Evolutionary conservation across 30 jellyfish, hydroid and myxozoan genomes (phyloP).

Genomic region (Aurelia coerulea): DNA sequence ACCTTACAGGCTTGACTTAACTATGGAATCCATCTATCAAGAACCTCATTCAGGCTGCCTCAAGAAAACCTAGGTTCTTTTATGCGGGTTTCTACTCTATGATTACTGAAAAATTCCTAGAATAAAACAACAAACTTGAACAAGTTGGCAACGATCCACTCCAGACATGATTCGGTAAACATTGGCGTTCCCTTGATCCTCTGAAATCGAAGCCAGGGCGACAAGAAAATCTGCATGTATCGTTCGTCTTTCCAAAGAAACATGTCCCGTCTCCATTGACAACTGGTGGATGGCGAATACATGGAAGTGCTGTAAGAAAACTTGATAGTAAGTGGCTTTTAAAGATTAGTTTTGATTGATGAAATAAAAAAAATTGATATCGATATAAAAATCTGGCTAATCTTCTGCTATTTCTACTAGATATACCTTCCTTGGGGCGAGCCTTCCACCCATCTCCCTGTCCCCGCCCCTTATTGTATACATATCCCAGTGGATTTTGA

Average conservation of each 20-base stretch:
- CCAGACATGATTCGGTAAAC: slow-evolving; percentile 78
- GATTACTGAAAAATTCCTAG: neutral
- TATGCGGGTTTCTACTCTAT: too few relatives aligned
- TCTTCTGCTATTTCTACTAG: too few relatives aligned
- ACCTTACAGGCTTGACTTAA: too few relatives aligned
- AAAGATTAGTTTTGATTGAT: neutral
- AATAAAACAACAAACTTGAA: slow-evolving; percentile 29
- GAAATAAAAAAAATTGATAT: neutral
- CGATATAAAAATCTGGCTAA: neutral
- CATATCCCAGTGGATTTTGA: too few relatives aligned
- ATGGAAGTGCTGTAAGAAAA: slow-evolving; percentile 51
- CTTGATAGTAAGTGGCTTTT: neutral
- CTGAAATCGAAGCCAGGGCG: slow-evolving; percentile 56
- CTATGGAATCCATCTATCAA: too few relatives aligned
- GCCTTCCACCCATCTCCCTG: too few relatives aligned
- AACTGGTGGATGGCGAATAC: slow-evolving; percentile 71
- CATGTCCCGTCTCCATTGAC: slow-evolving; percentile 75
- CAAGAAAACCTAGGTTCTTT: too few relatives aligned
- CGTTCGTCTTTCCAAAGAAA: slow-evolving; percentile 70
- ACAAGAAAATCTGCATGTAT: slow-evolving; percentile 59
- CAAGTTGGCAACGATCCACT: slow-evolving; percentile 72
- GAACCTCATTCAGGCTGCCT: too few relatives aligned
- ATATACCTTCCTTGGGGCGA: too few relatives aligned
- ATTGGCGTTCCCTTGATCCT: slow-evolving; percentile 64
- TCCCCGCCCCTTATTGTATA: too few relatives aligned